A percentile compares a stretch with the other conserved stretches of the same genome.
Evolutionary conservation across 1,140 invertebrate species (phyloP).

Genomic region (Hypothenemus hampei): DNA sequence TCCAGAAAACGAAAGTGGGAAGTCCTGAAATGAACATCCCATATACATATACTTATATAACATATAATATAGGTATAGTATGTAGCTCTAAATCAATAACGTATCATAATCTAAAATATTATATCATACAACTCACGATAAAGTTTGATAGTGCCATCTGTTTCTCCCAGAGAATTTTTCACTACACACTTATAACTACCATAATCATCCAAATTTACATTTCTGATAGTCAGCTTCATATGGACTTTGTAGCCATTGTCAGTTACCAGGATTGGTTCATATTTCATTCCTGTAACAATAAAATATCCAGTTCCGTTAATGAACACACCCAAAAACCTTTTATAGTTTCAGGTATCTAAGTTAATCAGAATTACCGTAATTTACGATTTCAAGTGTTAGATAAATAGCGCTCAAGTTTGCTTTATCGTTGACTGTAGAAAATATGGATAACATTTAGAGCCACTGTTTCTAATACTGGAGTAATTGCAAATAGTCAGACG

Average conservation of each 20-base stretch:
- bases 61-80: too few relatives aligned
- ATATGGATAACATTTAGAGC: conserved; percentile 2
- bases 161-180: conserved; percentile 82
- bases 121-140: conserved; percentile 80
- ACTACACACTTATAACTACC: conserved; percentile 82
- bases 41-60: too few relatives aligned
- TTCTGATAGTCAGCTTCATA: conserved; percentile 70
- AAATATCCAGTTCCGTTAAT: background rate
- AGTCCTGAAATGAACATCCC: too few relatives aligned
- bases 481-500: too few relatives aligned
- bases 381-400: conserved; percentile 2
- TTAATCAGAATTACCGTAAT: conserved; percentile 3
- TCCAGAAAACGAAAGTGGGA: too few relatives aligned
- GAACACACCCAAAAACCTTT: background rate
- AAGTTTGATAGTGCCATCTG: conserved; percentile 80
- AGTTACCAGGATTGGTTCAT: conserved; percentile 61
- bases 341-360: too few relatives aligned
- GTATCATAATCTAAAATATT: too few relatives aligned
- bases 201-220: conserved; percentile 62
- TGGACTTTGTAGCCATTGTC: conserved; percentile 73
- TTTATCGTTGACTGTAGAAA: background rate
- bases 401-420: conserved; percentile 10
- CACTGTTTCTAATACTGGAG: background rate
- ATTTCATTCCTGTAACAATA: conserved; percentile 66
- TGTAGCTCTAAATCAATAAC: too few relatives aligned